A percentile compares a stretch with the other conserved stretches of the same genome.
phyloP scores from a whole-genome alignment of 2,113 vertebrate genomes.

The Boleophthalmus pectinirostris region DNA sequence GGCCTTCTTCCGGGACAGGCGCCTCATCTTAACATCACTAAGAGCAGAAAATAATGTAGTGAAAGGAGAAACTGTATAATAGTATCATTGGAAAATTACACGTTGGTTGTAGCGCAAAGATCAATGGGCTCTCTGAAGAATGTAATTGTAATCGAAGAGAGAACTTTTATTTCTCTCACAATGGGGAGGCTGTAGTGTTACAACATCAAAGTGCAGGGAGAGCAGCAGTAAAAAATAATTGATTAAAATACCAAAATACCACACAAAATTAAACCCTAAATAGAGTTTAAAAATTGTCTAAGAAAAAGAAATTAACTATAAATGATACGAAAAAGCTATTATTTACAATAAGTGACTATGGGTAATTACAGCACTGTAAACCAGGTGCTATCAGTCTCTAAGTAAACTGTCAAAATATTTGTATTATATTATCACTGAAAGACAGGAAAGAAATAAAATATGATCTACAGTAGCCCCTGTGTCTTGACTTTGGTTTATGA shows the following conservation, averaged over 20 bases:
- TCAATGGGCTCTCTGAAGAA: not conserved
- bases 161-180: not conserved
- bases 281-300: not conserved
- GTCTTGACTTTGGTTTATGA: too few relatives aligned
- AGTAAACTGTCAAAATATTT: too few relatives aligned
- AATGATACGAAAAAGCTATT: not conserved
- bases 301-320: not conserved
- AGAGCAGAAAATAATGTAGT: conserved; percentile 60
- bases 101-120: not conserved
- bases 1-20: conserved; percentile 92
- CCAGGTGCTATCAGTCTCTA: too few relatives aligned
- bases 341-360: not conserved
- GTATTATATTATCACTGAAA: too few relatives aligned
- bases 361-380: not conserved
- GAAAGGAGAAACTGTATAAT: not conserved
- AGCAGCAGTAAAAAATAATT: not conserved
- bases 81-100: not conserved
- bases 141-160: not conserved
- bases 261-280: not conserved
- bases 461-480: not conserved
- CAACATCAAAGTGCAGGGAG: not conserved
- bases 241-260: not conserved
- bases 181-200: not conserved
- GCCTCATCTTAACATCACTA: conserved; percentile 86
- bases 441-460: not conserved